Base-by-base conservation (phyloP, 2,797 vertebrate genomes). In the Bradypodion ventrale region DNA sequence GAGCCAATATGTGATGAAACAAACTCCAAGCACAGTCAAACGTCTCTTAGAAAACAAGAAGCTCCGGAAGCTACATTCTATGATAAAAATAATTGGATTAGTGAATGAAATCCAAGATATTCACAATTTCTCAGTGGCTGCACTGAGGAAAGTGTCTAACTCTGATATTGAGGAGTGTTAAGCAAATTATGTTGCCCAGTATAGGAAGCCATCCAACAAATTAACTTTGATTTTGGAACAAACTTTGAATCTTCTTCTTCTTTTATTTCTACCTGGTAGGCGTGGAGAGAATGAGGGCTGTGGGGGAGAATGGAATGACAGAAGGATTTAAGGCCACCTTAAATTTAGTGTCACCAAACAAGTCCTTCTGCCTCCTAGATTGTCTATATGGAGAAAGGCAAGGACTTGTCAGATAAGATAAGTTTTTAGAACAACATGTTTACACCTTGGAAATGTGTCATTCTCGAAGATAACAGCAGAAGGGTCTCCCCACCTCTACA, bases 391-490 rank as follows among this genome's bases (percentile, higher is more conserved):
- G 19, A 81, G 29, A 21, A 75, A 66, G 65, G 23, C 1, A 66
- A 25, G 29, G 76, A 23, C 72, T 88, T 88, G 85, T 77, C 75
- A 52, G 75, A 85, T 44, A 40, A 84, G 78, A 77, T 9, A 56
- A 40, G 42, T 56, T 49, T 4, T 60, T 5, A 4, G 49, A 83
- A n/a, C 65, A 85, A 77, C 74, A 87, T 76, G 56, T 77, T 87
- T 60, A 80, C 82, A 77, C 73, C 29, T 35, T 77, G 82, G 78
- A 72, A 65, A 81, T 25, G 78, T 87, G 82, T 84, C 78, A 66
- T 42, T 84, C 75, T 37, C 29, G 63, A 80, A 84, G 73, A 81
- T 80, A 81, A 32, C n/a, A 80, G 79, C 65, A 49, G 32, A 76
- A 49, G 78, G 56, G 19, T 56, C 35, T 25, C 44, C 3, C 59